Percentiles rank a stretch among this genome's conserved stretches.
Conservation (phyloP, 1,140 invertebrate genomes). For the Gryllus bimaculatus region DNA sequence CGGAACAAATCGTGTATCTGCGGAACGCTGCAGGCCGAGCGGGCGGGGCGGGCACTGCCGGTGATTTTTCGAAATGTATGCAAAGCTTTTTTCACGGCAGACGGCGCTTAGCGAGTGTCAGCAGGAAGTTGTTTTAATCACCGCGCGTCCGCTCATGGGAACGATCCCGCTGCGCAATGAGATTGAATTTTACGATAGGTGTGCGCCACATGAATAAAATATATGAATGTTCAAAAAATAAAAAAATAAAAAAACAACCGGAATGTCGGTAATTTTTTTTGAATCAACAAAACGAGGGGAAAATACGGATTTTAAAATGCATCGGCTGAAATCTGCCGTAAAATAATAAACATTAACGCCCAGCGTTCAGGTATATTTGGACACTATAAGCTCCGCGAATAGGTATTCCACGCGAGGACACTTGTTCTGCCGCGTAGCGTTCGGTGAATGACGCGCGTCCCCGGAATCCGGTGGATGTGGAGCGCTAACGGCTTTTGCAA, state of each 20-base stretch:
- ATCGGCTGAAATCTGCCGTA: neutral
- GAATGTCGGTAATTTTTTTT: neutral
- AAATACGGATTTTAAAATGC: neutral
- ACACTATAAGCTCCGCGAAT: no score
- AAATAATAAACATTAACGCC: neutral
- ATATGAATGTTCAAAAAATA: neutral
- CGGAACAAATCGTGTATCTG: neutral
- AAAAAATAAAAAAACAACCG: no score
- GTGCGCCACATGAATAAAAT: neutral
- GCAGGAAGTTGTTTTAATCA: constrained; percentile 4
- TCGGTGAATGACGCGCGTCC: no score
- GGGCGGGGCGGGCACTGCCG: no score
- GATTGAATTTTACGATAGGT: constrained; percentile 1
- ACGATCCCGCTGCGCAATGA: neutral
- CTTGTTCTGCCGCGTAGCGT: no score
- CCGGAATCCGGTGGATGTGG: no score
- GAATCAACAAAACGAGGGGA: neutral
- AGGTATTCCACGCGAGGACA: no score
- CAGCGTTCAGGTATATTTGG: no score
- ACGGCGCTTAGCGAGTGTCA: neutral
- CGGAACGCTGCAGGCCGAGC: neutral
- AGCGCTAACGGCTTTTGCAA: no score
- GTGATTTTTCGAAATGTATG: neutral
- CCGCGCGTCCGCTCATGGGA: neutral
- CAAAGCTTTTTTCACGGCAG: constrained; percentile 3